phyloP scores from a whole-genome alignment of 2,888 invertebrate species.

The Proisotoma minuta region DNA sequence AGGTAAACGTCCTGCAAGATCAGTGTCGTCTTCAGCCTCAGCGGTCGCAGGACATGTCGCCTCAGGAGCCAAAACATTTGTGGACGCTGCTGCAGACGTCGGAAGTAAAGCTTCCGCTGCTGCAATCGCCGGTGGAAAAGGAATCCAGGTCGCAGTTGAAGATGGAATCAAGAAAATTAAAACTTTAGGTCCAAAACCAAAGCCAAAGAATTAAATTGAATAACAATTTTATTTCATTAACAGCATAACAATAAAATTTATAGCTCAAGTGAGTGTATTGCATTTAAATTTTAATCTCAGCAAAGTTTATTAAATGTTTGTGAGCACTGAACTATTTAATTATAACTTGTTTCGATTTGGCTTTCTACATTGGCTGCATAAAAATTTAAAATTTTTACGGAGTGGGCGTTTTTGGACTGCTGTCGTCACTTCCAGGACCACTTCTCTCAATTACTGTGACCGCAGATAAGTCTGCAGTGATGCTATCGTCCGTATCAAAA shows the following conservation, averaged over 20 bases:
- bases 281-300: too few relatives aligned
- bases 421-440: not conserved
- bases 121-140: not conserved
- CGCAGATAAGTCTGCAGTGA: conserved; percentile 3
- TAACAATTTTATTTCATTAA: not conserved
- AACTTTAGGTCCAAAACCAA: not conserved
- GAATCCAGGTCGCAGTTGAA: not conserved
- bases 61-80: not conserved
- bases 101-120: not conserved
- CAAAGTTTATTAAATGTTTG: not conserved
- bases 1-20: not conserved
- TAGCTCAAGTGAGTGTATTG: too few relatives aligned
- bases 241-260: not conserved
- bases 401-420: not conserved
- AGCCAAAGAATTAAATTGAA: not conserved
- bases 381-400: not conserved
- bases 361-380: not conserved
- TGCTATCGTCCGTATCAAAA: conserved; percentile 14
- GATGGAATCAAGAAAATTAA: not conserved
- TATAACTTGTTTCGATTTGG: not conserved
- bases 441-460: conserved; percentile 6
- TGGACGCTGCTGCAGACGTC: not conserved
- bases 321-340: not conserved
- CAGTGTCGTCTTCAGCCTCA: not conserved
- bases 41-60: not conserved